These are phyloP conservation scores for Mesitornis unicolor DNA, from an alignment of 2,113 vertebrate species.

Conservation along the genomic window DNA sequence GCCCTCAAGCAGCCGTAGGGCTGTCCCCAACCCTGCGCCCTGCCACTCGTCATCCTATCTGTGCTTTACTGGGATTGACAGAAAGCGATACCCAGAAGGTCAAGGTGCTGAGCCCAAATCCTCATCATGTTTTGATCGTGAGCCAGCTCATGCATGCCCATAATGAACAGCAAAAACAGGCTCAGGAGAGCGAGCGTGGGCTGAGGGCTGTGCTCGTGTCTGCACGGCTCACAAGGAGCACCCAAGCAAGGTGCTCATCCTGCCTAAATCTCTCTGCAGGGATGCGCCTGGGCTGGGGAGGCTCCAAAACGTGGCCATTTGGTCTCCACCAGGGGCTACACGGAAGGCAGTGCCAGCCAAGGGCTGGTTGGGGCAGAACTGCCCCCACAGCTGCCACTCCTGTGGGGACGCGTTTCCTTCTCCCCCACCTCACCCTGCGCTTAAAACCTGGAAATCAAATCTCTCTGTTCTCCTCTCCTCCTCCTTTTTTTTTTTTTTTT, in stretches of 20 bases:
- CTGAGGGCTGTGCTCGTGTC: not conserved
- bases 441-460: slow-evolving; percentile 3
- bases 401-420: not conserved
- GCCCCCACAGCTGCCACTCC: slow-evolving; percentile 18
- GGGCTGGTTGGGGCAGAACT: not conserved
- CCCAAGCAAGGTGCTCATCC: not conserved
- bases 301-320: rapidly evolving
- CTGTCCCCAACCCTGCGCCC: not conserved
- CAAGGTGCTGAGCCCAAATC: not conserved
- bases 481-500: slow-evolving; percentile 34
- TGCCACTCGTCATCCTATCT: not conserved
- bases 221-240: not conserved
- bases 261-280: no score
- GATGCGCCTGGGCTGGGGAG: no score
- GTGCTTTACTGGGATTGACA: not conserved
- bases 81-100: rapidly evolving
- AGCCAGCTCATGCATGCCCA: not conserved
- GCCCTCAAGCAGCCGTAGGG: not conserved
- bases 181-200: not conserved
- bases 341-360: not conserved
- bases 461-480: not conserved
- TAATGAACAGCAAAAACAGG: no score
- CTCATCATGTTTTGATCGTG: rapidly evolving
- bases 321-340: not conserved
- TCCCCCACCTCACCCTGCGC: not conserved